These are phyloP conservation scores for Parazoanthus darwini DNA, from an alignment of 92 coral and sea anemone species.

Conservation along the genomic window DNA sequence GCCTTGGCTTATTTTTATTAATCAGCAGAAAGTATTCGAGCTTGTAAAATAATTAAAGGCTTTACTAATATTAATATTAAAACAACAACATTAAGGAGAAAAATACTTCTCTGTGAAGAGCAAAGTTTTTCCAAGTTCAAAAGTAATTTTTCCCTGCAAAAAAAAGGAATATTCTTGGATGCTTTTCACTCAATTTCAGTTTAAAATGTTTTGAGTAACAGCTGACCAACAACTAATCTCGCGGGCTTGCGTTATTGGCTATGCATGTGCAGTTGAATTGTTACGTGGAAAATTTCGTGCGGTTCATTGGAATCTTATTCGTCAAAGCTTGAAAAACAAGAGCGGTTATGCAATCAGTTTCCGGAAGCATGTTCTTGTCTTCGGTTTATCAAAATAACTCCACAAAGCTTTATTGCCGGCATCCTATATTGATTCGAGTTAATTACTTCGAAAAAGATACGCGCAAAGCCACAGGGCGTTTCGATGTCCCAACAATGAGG, in stretches of 20 bases:
- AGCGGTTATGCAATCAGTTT: slow-evolving; percentile 4
- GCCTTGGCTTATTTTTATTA: neutral
- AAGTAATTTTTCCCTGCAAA: neutral
- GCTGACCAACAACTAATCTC: slow-evolving; percentile 24
- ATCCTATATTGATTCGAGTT: slow-evolving; percentile 4
- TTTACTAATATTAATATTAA: slow-evolving; percentile 24
- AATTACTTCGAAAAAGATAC: slow-evolving; percentile 40
- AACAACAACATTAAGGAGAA: neutral
- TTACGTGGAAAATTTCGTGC: neutral
- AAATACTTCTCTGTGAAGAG: neutral
- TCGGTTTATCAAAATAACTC: slow-evolving; percentile 16
- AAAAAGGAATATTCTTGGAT: no score
- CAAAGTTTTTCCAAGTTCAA: neutral
- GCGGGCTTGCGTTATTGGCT: slow-evolving; percentile 27
- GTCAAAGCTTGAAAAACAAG: neutral
- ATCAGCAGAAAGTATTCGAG: neutral
- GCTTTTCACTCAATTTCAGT: neutral
- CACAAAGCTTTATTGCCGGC: slow-evolving; percentile 5
- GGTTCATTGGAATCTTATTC: neutral
- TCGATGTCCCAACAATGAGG: slow-evolving; percentile 9
- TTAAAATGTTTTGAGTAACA: slow-evolving; percentile 6
- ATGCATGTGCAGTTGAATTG: neutral
- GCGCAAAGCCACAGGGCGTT: slow-evolving; percentile 5
- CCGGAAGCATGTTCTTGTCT: slow-evolving; percentile 7
- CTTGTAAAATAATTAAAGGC: neutral